Evolutionary conservation across 2,113 vertebrate genomes (phyloP), one percentile per base, ranked within the genome.

Genomic region (Brachionichthys hirsutus): DNA sequence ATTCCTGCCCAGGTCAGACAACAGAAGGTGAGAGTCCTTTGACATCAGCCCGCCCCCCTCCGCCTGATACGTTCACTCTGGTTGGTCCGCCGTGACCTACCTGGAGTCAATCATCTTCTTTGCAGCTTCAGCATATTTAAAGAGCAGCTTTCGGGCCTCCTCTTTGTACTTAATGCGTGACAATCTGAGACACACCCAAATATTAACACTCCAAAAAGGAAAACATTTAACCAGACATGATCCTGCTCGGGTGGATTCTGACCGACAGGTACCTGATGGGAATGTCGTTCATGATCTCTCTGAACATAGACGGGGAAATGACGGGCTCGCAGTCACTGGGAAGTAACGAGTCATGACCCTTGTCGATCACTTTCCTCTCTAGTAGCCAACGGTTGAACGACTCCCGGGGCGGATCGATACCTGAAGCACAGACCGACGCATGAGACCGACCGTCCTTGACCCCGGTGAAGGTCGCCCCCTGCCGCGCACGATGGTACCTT

Each of bases 251-350:
- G n/a, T n/a, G n/a, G n/a, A 30, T 30, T 2, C 3, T 15, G 22
- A 6, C 52, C 14, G 56, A 8, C 1, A 1, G 9, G 15, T 52
- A 86, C 97, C 97, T 97, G 91, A 99, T 98, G 67, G 97, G 97
- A 86, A 99, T 98, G 91, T 99, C 97, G 34, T 98, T 98, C 96
- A 99, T 98, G 83, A 99, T 94, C 90, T 99, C 97, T 68, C 96
- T 92, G 87, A 99, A 99, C 97, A 99, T 98, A 83, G 96, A 98
- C 5, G 96, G 93, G 3, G 97, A 99, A 41, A 99, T 93, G 10
- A 94, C 75, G 0, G 95, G 96, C 20, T 98, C 95, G 2, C 97
- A 99, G 79, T 96, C 94, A 71, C 97, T 98, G 0, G 97, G 97
- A 60, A 99, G 69, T 48, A 99, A 81, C 6, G 97, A 95, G 79